Evolutionary conservation across 2,888 invertebrate species (phyloP), one percentile per base, ranked within the genome.

Genomic region (Cephus pulcher): DNA sequence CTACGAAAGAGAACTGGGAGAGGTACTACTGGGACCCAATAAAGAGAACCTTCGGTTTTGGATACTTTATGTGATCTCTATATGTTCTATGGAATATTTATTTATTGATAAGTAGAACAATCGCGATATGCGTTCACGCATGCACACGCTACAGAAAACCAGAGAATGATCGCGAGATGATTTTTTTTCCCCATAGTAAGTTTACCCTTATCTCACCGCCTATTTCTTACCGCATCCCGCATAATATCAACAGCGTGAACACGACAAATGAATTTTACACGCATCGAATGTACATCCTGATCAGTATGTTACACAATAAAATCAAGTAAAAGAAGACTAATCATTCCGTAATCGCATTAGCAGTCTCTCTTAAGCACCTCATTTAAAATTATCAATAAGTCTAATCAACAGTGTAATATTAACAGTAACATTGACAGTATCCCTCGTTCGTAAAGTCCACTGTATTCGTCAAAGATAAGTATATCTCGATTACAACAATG

Each of bases 1-100:
- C 95, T 74, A 98, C 98, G 69, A 94, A 93, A 87, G 94, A 95
- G 80, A 99, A 99, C 88, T 99, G 99, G 99, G 95, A 96, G 82
- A 94, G 96, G 79, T 98, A 98, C 92, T 99, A 99, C 91, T 98
- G 98, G 95, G 96, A 97, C 88, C 95, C 98, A 86, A 98, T 99
- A 92, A 98, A 97, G 91, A 94, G 96, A 81, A 96, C 97, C 0
- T 98, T 98, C 91, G 98, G 98, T 74, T 98, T 97, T 90, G 98
- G 97, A 37, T 95, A 95, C 34, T 95, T 95, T 90, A 90, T 91
- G 90, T 91, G 90, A 91, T 90, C 85, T 37, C 83, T 79, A 80
- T 79, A 82, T 78, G 69, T 75, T 78, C 76, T 80, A 84, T 75
- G 37, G 76, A 79, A 82, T 85, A 87, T 88, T 88, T 90, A 89